A percentile compares a stretch with the other conserved stretches of the same genome.
Evolutionary conservation across 1,140 invertebrate species (phyloP).

Genomic region (Marisa cornuarietis): DNA sequence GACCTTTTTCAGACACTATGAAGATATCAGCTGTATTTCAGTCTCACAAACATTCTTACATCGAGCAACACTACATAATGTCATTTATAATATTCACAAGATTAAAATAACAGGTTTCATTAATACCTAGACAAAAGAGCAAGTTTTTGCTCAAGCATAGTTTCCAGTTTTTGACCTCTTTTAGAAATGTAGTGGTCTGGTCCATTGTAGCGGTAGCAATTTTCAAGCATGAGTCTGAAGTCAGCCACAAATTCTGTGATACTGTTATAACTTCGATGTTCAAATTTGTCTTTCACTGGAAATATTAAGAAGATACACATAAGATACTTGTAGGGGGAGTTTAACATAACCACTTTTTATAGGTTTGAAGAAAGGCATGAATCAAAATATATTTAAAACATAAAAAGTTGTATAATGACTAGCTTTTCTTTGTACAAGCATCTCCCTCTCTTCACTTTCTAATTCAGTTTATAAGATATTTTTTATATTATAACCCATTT

Average conservation of each 20-base stretch:
- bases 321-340: not conserved
- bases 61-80: not conserved
- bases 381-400: no score
- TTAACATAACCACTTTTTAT: no score
- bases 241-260: constrained; percentile 69
- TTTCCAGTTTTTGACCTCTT: constrained; percentile 67
- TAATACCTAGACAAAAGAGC: constrained; percentile 64
- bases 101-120: not conserved
- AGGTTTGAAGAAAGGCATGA: no score
- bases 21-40: not conserved
- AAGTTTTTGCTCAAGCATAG: constrained; percentile 69
- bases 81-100: not conserved
- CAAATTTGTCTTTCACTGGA: constrained; percentile 68
- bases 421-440: no score
- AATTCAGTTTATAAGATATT: no score
- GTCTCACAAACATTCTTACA: not conserved
- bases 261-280: constrained; percentile 61
- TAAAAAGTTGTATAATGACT: no score
- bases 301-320: not conserved
- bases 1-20: not conserved
- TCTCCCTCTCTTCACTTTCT: no score
- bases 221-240: constrained; percentile 69
- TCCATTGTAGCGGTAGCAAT: constrained; percentile 70
- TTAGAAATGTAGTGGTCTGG: constrained; percentile 67
- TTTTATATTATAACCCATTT: no score